Evolutionary conservation across 2,113 vertebrate genomes (phyloP), one percentile per base, ranked within the genome.

Genomic region (Sprattus sprattus): DNA sequence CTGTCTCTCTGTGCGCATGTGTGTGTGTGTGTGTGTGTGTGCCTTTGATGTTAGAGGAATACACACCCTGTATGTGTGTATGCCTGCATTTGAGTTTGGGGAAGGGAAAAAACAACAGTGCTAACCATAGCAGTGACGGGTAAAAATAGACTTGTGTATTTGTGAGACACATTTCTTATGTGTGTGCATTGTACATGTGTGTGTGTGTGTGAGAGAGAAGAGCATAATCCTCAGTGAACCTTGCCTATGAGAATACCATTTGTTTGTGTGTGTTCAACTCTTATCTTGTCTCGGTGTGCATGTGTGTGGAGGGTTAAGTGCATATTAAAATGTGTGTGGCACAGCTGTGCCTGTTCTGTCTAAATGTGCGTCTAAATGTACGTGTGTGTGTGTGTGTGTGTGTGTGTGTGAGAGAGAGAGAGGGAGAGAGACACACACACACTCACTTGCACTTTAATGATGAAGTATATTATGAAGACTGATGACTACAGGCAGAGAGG

Each of bases 401-500:
- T 28, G 25, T 11, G 25, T 25, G 64, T 20, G 64, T 32, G 64
- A 28, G 64, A 64, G 57, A 64, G 57, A 22, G 20, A 64, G 57
- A 64, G 57, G 10, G 64, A 64, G 57, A 64, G 57, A 22, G 20
- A 64, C 22, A 64, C 22, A 52, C 50, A 60, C 71, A 78, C 71
- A 78, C 71, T 39, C 32, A 39, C 28, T 39, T 78, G 71, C 71
- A 78, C 28, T 32, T 11, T 39, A 39, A 78, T 82, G 47, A 89
- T 50, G 85, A 54, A 85, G 86, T 87, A 16, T 49, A 86, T 88
- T 83, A n/a, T 47, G 50, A 16, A 80, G 83, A 89, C 83, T 88
- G 88, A 89, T 87, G 85, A 47, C 45, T 87, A 80, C 25, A 57
- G 32, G 32, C 25, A 64, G 81, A 91, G 90, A 87, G 25, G 75